A percentile compares a stretch with the other conserved stretches of the same genome.
phyloP scores from a whole-genome alignment of 2,113 vertebrate species.

The Leptosomus discolor region DNA sequence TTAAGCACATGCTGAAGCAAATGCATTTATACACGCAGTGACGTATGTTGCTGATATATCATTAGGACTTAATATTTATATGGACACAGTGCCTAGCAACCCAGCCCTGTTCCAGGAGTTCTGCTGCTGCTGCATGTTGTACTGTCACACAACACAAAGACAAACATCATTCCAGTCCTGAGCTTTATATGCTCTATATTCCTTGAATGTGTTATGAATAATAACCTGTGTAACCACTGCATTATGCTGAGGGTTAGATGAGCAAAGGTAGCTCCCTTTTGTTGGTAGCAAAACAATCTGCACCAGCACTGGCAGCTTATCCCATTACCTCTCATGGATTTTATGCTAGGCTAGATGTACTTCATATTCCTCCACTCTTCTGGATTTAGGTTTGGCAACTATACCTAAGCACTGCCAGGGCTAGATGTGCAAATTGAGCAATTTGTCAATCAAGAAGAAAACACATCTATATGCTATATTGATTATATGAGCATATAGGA shows the following conservation, averaged over 20 bases:
- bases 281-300: neutral
- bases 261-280: neutral
- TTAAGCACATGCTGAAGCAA: neutral
- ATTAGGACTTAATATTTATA: slow-evolving; percentile 9
- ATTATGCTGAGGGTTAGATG: neutral
- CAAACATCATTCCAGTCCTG: neutral
- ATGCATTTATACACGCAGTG: slow-evolving; percentile 8
- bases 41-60: neutral
- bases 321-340: fast-evolving
- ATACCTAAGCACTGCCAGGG: neutral
- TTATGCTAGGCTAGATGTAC: neutral
- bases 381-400: neutral
- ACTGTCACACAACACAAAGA: neutral
- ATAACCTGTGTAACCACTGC: neutral
- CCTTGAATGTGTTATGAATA: neutral
- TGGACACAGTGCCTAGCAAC: slow-evolving; percentile 19
- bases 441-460: neutral
- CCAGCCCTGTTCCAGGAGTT: neutral
- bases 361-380: neutral
- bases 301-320: neutral
- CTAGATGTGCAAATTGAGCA: neutral
- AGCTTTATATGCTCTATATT: neutral
- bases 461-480: neutral
- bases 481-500: neutral
- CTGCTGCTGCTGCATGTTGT: neutral